These are phyloP conservation scores for Danio aesculapii DNA, from an alignment of 2,797 vertebrate species.

Conservation along the genomic window DNA sequence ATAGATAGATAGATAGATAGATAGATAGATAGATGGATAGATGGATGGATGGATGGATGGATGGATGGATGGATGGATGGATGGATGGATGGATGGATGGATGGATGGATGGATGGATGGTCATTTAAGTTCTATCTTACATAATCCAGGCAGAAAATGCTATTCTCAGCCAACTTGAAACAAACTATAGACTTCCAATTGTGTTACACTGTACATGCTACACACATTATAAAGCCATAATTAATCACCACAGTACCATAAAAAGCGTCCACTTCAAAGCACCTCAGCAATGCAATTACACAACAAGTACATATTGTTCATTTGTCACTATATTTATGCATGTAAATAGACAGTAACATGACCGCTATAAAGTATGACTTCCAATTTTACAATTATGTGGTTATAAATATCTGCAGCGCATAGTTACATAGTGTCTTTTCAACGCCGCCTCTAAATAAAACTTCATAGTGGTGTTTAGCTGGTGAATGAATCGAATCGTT, in stretches of 20 bases:
- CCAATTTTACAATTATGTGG: background rate
- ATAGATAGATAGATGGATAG: too few relatives aligned
- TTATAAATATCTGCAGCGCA: slow-evolving; percentile 40
- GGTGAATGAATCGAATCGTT: background rate
- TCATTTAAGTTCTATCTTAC: too few relatives aligned
- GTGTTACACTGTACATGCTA: background rate
- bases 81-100: too few relatives aligned
- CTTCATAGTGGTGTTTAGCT: slow-evolving; percentile 14
- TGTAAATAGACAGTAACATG: slow-evolving; percentile 27
- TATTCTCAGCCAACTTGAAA: background rate
- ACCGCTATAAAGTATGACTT: slow-evolving; percentile 8
- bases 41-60: too few relatives aligned
- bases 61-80: too few relatives aligned
- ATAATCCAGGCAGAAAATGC: too few relatives aligned
- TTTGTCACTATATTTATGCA: background rate
- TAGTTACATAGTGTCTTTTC: slow-evolving; percentile 28
- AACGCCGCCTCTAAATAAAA: slow-evolving; percentile 45
- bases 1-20: too few relatives aligned
- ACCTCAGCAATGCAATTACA: background rate
- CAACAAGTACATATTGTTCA: background rate
- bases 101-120: too few relatives aligned
- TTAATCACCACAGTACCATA: background rate
- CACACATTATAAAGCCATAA: background rate
- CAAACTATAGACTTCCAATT: background rate
- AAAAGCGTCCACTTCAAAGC: background rate